A percentile compares a stretch with the other conserved stretches of the same genome.
These are phyloP conservation scores for Trichogramma pretiosum DNA, from an alignment of 1,140 invertebrate genomes.

Conservation along the genomic window DNA sequence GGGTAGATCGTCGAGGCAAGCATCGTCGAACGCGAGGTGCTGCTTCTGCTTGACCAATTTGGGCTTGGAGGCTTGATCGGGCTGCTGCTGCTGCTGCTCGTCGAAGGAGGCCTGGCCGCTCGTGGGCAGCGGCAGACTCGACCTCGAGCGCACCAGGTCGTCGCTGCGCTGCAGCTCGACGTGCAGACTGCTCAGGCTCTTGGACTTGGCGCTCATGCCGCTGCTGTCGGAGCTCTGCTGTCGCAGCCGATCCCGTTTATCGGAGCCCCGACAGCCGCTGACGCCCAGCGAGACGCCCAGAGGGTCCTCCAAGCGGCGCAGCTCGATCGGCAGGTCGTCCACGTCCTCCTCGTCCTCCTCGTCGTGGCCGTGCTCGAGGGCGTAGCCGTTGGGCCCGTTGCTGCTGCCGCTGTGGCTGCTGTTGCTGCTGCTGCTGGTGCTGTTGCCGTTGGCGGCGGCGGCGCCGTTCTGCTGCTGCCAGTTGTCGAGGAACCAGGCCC, in stretches of 20 bases:
- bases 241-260: slow-evolving; percentile 30
- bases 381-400: slow-evolving; percentile 46
- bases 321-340: slow-evolving; percentile 77
- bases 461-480: slow-evolving; percentile 48
- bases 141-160: slow-evolving; percentile 62
- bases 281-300: slow-evolving; percentile 36
- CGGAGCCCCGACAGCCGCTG: neutral
- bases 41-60: slow-evolving; percentile 37
- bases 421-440: too few species aligned
- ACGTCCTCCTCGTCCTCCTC: slow-evolving; percentile 55
- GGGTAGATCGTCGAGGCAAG: slow-evolving; percentile 27
- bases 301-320: slow-evolving; percentile 71
- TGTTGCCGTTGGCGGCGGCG: too few species aligned
- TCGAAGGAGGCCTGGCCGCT: neutral
- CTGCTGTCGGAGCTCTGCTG: slow-evolving; percentile 40
- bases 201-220: slow-evolving; percentile 61
- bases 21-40: slow-evolving; percentile 31
- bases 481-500: slow-evolving; percentile 72
- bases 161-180: slow-evolving; percentile 56
- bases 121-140: slow-evolving; percentile 55
- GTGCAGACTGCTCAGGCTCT: slow-evolving; percentile 71
- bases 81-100: neutral
- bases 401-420: slow-evolving; percentile 44
- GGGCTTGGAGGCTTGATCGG: slow-evolving; percentile 33
- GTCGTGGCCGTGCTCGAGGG: slow-evolving; percentile 33